These are phyloP conservation scores for Napeogenes inachia DNA, from an alignment of 2,888 invertebrate genomes.

Conservation along the genomic window DNA sequence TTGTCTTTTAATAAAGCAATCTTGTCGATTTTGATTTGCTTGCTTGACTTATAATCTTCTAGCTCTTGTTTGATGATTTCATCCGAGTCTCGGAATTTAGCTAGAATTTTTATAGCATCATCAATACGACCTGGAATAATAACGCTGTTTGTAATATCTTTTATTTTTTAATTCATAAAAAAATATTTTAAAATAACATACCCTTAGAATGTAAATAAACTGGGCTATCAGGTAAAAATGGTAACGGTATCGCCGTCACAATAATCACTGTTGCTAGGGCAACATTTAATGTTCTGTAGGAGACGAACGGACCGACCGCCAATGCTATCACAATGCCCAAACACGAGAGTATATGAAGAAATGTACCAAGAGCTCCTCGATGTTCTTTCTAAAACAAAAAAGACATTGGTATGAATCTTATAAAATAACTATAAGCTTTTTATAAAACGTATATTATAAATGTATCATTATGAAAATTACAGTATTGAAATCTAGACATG, in stretches of 20 bases:
- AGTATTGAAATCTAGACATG: too few species aligned
- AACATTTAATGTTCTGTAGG: constrained; percentile 45
- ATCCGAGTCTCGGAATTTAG: constrained; percentile 48
- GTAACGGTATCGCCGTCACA: constrained; percentile 42
- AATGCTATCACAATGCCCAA: constrained; percentile 52
- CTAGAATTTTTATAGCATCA: constrained; percentile 47
- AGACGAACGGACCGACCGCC: constrained; percentile 55
- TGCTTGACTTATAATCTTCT: constrained; percentile 42
- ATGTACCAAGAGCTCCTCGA: constrained; percentile 54
- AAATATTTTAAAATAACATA: constrained; percentile 6
- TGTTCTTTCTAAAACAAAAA: constrained; percentile 53
- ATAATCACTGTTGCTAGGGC: constrained; percentile 37
- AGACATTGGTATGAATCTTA: too few species aligned
- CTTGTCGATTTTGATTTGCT: constrained; percentile 28
- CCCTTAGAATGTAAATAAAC: constrained; percentile 49
- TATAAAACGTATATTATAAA: too few species aligned
- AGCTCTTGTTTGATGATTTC: constrained; percentile 45
- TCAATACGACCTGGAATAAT: constrained; percentile 41
- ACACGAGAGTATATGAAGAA: constrained; percentile 55
- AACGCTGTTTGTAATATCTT: not conserved
- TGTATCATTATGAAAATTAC: too few species aligned
- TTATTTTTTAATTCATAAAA: not conserved
- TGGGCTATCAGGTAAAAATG: constrained; percentile 55
- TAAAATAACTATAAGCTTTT: too few species aligned
- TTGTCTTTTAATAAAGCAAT: constrained; percentile 35